Conservation (phyloP, 2,113 vertebrate genomes). For the Petrocephalus zakoni region DNA sequence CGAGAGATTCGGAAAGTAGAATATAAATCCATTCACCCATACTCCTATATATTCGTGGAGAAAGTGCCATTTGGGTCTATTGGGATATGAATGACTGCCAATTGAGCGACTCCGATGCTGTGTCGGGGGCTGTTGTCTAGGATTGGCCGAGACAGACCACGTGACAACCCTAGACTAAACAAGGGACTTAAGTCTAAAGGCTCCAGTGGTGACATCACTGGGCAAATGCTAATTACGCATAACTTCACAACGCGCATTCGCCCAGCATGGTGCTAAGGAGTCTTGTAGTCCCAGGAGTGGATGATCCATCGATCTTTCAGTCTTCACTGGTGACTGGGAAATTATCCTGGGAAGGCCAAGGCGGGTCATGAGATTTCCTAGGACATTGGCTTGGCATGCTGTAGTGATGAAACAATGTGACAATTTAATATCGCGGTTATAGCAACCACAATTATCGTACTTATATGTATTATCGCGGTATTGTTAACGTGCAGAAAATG, state of each 20-base stretch:
- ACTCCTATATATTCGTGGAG: neutral
- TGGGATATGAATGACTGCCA: neutral
- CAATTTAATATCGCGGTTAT: no score
- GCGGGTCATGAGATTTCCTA: neutral
- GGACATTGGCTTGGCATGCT: neutral
- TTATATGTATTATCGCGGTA: no score
- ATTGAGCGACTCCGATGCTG: neutral
- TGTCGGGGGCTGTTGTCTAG: neutral
- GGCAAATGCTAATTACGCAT: neutral
- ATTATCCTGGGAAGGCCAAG: neutral
- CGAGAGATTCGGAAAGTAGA: neutral
- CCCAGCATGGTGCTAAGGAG: neutral
- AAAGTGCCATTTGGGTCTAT: neutral
- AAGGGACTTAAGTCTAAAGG: neutral
- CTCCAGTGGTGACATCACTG: neutral
- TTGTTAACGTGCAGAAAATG: no score
- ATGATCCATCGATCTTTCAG: neutral
- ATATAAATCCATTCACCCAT: neutral
- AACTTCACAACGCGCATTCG: neutral
- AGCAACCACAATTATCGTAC: no score
- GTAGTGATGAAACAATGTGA: no score
- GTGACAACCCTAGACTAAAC: neutral
- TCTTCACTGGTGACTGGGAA: neutral
- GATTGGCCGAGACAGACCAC: neutral
- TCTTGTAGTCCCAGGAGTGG: neutral